A percentile compares a stretch with the other conserved stretches of the same genome.
Conservation (phyloP, 2,888 invertebrate genomes). For the Pteria penguin region DNA sequence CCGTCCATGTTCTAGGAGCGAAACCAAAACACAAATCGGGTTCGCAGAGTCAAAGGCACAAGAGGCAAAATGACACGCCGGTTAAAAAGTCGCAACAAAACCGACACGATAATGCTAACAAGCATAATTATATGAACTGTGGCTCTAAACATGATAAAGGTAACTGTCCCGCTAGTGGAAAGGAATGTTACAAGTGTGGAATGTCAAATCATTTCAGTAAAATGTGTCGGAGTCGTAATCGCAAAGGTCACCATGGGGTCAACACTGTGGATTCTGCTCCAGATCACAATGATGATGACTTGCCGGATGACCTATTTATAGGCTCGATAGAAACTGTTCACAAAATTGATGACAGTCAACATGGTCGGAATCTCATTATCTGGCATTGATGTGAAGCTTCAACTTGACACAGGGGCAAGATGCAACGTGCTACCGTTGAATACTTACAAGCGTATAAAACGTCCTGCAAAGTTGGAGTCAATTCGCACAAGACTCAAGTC, state of each 20-base stretch:
- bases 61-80: too few species aligned
- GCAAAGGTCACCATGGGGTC: too few species aligned
- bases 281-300: not conserved
- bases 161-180: slow-evolving; percentile 35
- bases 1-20: not conserved
- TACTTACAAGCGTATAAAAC: not conserved
- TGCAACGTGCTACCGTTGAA: slow-evolving; percentile 14
- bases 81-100: not conserved
- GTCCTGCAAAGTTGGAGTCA: not conserved
- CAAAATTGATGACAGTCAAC: slow-evolving; percentile 18
- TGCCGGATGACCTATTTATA: not conserved
- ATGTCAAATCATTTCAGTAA: slow-evolving; percentile 34
- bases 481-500: not conserved
- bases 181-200: slow-evolving; percentile 36
- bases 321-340: slow-evolving; percentile 1
- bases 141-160: not conserved
- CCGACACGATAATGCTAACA: too few species aligned
- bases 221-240: slow-evolving; percentile 7
- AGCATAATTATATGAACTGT: not conserved
- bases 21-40: too few species aligned
- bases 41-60: too few species aligned
- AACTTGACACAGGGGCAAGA: slow-evolving; percentile 18
- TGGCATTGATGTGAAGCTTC: not conserved
- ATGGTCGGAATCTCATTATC: slow-evolving; percentile 4
- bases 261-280: not conserved